Evolutionary conservation across 2,113 vertebrate genomes (phyloP), one percentile per base, ranked within the genome.

Genomic region (Psettodes erumei): DNA sequence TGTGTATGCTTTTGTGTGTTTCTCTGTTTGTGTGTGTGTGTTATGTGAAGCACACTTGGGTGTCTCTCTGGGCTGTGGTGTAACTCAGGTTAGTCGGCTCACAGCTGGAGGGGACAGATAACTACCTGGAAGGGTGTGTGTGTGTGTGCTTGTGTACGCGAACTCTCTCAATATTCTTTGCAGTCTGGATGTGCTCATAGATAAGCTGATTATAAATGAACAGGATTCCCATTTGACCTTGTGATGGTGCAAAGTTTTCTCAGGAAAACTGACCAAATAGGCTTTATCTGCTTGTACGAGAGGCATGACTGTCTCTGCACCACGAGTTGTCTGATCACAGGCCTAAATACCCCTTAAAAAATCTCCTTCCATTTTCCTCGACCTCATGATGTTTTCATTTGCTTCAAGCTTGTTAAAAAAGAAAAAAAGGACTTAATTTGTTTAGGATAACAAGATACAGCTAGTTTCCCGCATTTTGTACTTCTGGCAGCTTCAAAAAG

Each of bases 1-100:
- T 48, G 70, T 51, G 45, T 19, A 32, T 42, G 42, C 19, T 21
- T 67, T 35, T 67, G 45, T 23, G 38, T 83, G 28, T 70, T 28
- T 75, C 19, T 35, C 2, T 50, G 19, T 50, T 11, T 40, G 19
- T 53, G 13, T 69, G 25, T 66, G 58, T 35, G 55, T 66, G 61
- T 84, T 86, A 79, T 80, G 37, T 86, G 82, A 88, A 76, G 50
- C 53, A 83, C 7, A 70, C 61, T 79, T 86, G 90, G 83, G 85
- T 90, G 88, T 83, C 40, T 76, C 60, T 75, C 27, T 58, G 50
- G 68, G 75, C 50, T 62, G 45, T 86, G 81, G 84, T 85, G 73
- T 79, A 84, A 89, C 80, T 55, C 60, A 68, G 45, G 76, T 83
- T 77, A 56, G 76, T 70, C 45, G 54, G 63, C 60, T 75, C 51